Evolutionary conservation across 2,888 invertebrate species (phyloP), one percentile per base, ranked within the genome.

Genomic region (Limnephilus marmoratus): DNA sequence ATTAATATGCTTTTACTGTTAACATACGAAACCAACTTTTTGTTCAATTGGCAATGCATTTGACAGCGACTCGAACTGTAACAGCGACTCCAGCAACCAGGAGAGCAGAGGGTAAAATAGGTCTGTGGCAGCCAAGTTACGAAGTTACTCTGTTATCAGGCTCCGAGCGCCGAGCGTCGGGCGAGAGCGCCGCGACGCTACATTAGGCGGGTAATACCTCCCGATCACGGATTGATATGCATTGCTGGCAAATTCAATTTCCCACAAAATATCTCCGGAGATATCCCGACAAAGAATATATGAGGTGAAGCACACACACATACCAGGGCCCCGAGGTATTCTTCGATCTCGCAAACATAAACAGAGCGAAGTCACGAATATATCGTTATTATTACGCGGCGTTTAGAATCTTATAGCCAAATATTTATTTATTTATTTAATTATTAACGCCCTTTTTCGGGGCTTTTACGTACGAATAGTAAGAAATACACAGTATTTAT

Each of bases 151-250:
- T 1, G 12, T 11, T 12, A 45, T 7, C 68, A 24, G 24, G 68
- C 24, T 0, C 24, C 18, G 18, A 49, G 49, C 68, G 18, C 24
- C 68, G 68, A 24, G 85, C n/a, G 5, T 13, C 41, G 49, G 45
- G 24, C 41, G 5, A 12, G 5, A 24, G 45, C 34, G 41, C 13
- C 34, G 87, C 15, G 53, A 87, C 29, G 68, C 29, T 87, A 31
- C 87, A n/a, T 34, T 41, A 24, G 18, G 87, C 34, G 31, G 68
- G 53, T 88, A 29, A 88, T n/a, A 53, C 34, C 13, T 31, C 34
- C 80, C 88, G 15, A 88, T 88, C 88, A 88, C 68, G 68, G 53
- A 88, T 68, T 88, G 88, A 88, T 88, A 88, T 88, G 88, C 53
- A 88, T 18, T 37, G 68, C 31, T 31, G 24, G 68, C 15, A 88